Evolutionary conservation across 2,888 invertebrate genomes (phyloP), one percentile per base, ranked within the genome.

Genomic region (Pseudococcus viburni): DNA sequence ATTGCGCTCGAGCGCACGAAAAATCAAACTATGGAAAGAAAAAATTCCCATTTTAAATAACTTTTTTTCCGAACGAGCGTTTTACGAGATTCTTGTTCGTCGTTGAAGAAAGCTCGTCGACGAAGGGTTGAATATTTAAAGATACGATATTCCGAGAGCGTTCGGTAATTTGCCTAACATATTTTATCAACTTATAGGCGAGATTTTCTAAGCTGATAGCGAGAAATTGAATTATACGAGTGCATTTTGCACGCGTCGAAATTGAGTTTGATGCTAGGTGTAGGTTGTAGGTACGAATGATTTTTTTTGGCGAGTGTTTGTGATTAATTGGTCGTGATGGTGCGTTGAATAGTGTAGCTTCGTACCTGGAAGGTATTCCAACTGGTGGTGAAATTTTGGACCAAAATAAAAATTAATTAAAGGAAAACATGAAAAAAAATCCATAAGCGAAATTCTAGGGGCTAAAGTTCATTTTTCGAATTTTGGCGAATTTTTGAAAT

Each of bases 11-110:
- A 68, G 42, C 33, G 77, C 77, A 42, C 42, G 17, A 77, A 77
- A 77, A 77, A 77, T 77, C 42, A 77, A 77, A 68, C 68, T 26
- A 19, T 68, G 0, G 22, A 15, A 39, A 77, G 77, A 26, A 42
- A 42, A 42, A 77, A 77, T 77, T 77, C 77, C n/a, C 77, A 77
- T 77, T 77, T 77, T 77, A 77, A 77, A 77, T 77, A 42, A 77
- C 17, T 77, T 77, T 68, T 68, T 68, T 42, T 42, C 26, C 68
- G 22, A 68, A 68, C 68, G 68, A 3, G 6, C 55, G 55, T n/a
- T 0, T 15, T 64, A 0, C 26, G 68, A 68, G 68, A 68, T 68
- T 68, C 26, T 68, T 12, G 26, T 68, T 68, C 68, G 68, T 68
- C 68, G 19, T 9, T 26, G 8, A 19, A 68, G 1, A 0, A 51